phyloP scores from a whole-genome alignment of 2,888 invertebrate genomes.

The Muscina levida region DNA sequence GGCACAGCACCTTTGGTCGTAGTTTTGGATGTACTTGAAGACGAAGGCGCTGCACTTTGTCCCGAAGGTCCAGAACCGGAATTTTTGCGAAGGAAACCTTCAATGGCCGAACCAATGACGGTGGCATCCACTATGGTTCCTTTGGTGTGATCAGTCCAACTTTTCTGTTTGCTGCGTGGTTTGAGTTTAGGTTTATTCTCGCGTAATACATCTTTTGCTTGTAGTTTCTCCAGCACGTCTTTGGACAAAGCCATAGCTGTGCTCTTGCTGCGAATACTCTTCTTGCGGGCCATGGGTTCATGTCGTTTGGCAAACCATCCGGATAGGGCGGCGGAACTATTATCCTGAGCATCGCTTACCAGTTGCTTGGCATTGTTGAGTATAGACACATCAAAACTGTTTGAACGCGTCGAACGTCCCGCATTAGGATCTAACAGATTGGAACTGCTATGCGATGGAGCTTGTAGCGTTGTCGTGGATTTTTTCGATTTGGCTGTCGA shows the following conservation, averaged over 20 bases:
- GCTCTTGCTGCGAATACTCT: slow-evolving; percentile 81
- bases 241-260: slow-evolving; percentile 81
- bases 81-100: slow-evolving; percentile 87
- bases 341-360: slow-evolving; percentile 79
- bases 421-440: slow-evolving; percentile 78
- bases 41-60: slow-evolving; percentile 28
- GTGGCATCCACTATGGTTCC: slow-evolving; percentile 90
- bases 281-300: slow-evolving; percentile 86
- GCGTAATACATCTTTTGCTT: slow-evolving; percentile 80
- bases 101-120: slow-evolving; percentile 90
- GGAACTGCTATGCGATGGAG: slow-evolving; percentile 68
- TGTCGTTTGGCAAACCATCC: slow-evolving; percentile 90
- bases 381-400: slow-evolving; percentile 91
- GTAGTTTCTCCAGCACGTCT: slow-evolving; percentile 83
- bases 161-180: slow-evolving; percentile 77
- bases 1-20: slow-evolving; percentile 79
- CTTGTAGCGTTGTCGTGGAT: slow-evolving; percentile 65
- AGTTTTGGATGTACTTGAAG: slow-evolving; percentile 48
- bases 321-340: slow-evolving; percentile 82
- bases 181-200: slow-evolving; percentile 79
- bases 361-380: slow-evolving; percentile 81
- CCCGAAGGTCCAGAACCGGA: slow-evolving; percentile 76
- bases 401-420: slow-evolving; percentile 85
- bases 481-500: slow-evolving; percentile 68
- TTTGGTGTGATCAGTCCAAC: slow-evolving; percentile 76